These are phyloP conservation scores for Typhlichthys eigenmanni DNA, from an alignment of 2,797 vertebrate genomes.

Conservation along the genomic window DNA sequence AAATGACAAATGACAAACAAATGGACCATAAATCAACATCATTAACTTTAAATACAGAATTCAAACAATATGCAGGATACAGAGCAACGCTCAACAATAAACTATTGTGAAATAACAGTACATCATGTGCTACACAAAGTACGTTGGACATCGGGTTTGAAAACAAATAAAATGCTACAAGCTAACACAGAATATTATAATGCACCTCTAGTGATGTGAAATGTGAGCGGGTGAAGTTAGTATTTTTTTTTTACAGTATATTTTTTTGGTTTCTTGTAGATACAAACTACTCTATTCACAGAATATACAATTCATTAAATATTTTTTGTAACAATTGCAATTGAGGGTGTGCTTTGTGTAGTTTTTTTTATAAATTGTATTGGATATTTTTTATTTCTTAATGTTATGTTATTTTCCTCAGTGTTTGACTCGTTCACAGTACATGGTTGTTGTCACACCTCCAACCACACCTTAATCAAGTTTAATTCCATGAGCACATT, in stretches of 20 bases:
- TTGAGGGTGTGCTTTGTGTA: slow-evolving; percentile 42
- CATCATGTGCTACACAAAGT: slow-evolving; percentile 50
- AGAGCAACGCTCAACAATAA: slow-evolving; percentile 52
- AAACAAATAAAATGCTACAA: slow-evolving; percentile 7
- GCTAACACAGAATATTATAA: neutral
- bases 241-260: slow-evolving; percentile 62
- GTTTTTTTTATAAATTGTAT: slow-evolving; percentile 35
- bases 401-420: slow-evolving; percentile 47
- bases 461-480: slow-evolving; percentile 28
- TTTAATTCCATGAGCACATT: slow-evolving; percentile 26
- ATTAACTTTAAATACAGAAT: slow-evolving; percentile 60
- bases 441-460: slow-evolving; percentile 31
- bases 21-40: slow-evolving; percentile 39
- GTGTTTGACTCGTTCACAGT: slow-evolving; percentile 76
- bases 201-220: slow-evolving; percentile 20
- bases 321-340: slow-evolving; percentile 48
- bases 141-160: slow-evolving; percentile 41
- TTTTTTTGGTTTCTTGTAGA: slow-evolving; percentile 66
- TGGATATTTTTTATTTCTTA: slow-evolving; percentile 25
- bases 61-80: slow-evolving; percentile 42
- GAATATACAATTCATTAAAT: slow-evolving; percentile 71
- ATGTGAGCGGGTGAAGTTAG: slow-evolving; percentile 51
- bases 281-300: slow-evolving; percentile 74
- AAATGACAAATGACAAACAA: slow-evolving; percentile 46
- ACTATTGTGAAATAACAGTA: slow-evolving; percentile 43